A percentile compares a stretch with the other conserved stretches of the same genome.
Evolutionary conservation across 2,888 invertebrate species (phyloP).

Genomic region (Amphimallon solstitiale): DNA sequence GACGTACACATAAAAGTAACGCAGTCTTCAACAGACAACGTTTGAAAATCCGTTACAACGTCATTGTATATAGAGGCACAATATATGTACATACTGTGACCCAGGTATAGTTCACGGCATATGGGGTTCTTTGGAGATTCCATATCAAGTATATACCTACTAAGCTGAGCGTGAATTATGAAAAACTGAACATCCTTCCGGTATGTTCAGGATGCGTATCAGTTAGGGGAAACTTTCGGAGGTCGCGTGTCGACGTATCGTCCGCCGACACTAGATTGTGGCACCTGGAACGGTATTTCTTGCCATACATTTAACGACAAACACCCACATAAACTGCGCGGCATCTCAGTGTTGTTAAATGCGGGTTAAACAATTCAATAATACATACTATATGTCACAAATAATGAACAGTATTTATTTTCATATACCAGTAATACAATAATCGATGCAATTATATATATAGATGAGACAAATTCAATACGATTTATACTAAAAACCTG

Average conservation of each 20-base stretch:
- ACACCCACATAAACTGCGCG: slow-evolving; percentile 31
- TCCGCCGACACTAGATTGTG: slow-evolving; percentile 11
- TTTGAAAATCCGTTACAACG: slow-evolving; percentile 15
- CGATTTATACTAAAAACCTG: too few species aligned
- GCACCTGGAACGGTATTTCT: slow-evolving; percentile 34
- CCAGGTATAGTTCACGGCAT: slow-evolving; percentile 34
- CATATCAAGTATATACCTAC: slow-evolving; percentile 46
- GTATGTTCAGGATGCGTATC: slow-evolving; percentile 45
- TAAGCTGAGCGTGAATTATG: slow-evolving; percentile 46
- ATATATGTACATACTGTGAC: not conserved
- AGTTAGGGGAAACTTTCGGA: slow-evolving; percentile 38
- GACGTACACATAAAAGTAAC: too few species aligned
- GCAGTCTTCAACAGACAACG: slow-evolving; percentile 4
- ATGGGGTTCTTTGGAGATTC: slow-evolving; percentile 44
- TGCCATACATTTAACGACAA: slow-evolving; percentile 18
- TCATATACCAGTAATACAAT: too few species aligned
- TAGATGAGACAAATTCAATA: too few species aligned
- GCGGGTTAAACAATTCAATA: slow-evolving; percentile 21
- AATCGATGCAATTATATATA: too few species aligned
- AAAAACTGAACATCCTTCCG: slow-evolving; percentile 50
- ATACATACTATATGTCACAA: too few species aligned
- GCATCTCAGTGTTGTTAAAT: not conserved
- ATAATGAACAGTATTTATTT: too few species aligned
- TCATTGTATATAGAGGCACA: not conserved
- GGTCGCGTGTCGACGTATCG: slow-evolving; percentile 41